phyloP scores from a whole-genome alignment of 1,140 invertebrate genomes.

The honey bee (Apis mellifera) region DNA sequence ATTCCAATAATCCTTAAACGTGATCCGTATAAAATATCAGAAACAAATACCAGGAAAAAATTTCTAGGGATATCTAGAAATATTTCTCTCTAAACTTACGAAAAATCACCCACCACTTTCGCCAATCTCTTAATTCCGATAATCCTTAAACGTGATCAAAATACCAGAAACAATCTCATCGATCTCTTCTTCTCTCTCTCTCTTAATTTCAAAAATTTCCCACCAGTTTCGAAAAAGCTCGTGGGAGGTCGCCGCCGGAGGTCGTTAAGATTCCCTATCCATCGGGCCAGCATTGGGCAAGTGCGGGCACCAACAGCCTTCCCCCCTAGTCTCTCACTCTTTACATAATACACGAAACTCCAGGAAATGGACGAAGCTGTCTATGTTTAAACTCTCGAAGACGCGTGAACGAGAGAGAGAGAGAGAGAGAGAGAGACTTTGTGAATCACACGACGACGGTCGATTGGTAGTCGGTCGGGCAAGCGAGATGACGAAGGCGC shows the following conservation, averaged over 20 bases:
- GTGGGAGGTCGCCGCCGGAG: conserved; percentile 15
- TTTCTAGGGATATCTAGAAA: no score
- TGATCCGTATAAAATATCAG: no score
- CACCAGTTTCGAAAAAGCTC: not conserved
- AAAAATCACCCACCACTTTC: no score
- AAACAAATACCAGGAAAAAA: no score
- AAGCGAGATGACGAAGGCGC: conserved; percentile 55
- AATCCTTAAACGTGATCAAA: no score
- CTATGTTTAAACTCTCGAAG: no score
- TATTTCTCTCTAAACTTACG: no score
- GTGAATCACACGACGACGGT: conserved; percentile 53
- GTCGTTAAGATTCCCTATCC: conserved; percentile 50
- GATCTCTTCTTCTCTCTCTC: not conserved
- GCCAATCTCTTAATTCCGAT: no score
- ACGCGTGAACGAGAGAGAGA: no score
- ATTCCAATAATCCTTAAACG: no score
- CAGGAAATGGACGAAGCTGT: conserved; percentile 39
- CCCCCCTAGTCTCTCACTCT: no score
- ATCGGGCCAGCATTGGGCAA: conserved; percentile 48
- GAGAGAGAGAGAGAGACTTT: not conserved
- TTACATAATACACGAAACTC: conserved; percentile 3
- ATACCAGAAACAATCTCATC: no score
- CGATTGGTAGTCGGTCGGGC: conserved; percentile 51
- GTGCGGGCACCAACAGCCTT: conserved; percentile 11
- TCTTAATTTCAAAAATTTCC: not conserved